These are phyloP conservation scores for Rhadina sibilatrix DNA, from an alignment of 2,113 vertebrate species.

Conservation along the genomic window DNA sequence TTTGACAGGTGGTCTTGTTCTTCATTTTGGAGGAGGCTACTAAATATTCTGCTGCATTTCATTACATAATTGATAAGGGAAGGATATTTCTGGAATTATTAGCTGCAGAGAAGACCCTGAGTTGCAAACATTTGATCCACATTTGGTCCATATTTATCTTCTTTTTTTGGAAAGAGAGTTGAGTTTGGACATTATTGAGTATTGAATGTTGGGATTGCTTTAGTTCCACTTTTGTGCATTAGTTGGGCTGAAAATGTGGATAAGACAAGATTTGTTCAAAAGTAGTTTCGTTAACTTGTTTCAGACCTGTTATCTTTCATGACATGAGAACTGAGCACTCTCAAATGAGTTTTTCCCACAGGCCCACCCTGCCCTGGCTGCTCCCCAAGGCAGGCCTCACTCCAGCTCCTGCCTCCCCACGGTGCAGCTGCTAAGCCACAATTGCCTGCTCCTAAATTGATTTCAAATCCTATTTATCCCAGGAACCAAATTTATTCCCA, in stretches of 20 bases:
- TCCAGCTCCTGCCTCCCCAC: neutral
- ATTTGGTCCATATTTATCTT: neutral
- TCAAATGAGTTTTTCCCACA: neutral
- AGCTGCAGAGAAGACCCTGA: neutral
- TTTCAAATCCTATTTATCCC: conserved; percentile 4
- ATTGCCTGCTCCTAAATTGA: neutral
- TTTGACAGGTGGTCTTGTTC: neutral
- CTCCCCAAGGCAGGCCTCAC: neutral
- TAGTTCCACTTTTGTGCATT: neutral
- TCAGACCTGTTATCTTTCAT: neutral
- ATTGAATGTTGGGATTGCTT: neutral
- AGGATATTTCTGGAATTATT: neutral
- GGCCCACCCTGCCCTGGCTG: neutral
- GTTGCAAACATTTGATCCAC: neutral
- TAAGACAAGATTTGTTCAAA: neutral
- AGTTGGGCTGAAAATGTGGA: neutral
- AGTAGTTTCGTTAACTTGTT: neutral
- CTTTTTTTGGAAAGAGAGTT: neutral
- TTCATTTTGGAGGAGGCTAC: neutral
- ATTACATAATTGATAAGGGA: neutral
- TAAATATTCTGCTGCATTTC: neutral
- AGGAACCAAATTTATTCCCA: neutral
- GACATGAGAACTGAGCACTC: neutral
- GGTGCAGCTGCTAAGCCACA: neutral
- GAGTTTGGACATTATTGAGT: neutral